Percentiles rank a stretch among this genome's conserved stretches.
These are phyloP conservation scores for Plusia festucae DNA, from an alignment of 2,888 invertebrate genomes.

Conservation along the genomic window DNA sequence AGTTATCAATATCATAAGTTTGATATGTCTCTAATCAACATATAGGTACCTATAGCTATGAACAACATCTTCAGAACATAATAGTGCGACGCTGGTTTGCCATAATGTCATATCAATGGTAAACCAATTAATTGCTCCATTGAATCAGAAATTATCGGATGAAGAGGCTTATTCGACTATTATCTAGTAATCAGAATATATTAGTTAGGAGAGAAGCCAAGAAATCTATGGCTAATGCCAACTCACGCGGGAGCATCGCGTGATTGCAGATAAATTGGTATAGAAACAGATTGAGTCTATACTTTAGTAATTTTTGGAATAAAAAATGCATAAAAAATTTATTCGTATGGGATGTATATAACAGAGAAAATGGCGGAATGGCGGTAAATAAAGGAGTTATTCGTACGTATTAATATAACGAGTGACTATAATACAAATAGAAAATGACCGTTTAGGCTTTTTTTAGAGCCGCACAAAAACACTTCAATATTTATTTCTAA, in stretches of 20 bases:
- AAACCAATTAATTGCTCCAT: constrained; percentile 38
- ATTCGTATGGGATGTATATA: too few species aligned
- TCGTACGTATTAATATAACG: too few species aligned
- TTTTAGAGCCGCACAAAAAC: background rate
- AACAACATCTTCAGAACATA: constrained; percentile 12
- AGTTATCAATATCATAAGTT: background rate
- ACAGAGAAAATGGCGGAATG: too few species aligned
- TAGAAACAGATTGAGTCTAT: background rate
- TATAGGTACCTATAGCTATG: background rate
- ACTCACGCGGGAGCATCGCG: background rate
- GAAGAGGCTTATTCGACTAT: constrained; percentile 20
- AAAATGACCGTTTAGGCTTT: too few species aligned
- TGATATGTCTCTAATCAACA: background rate
- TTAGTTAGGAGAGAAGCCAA: background rate
- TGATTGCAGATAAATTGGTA: background rate
- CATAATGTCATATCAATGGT: constrained; percentile 19
- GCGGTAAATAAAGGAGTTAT: too few species aligned
- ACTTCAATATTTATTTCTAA: too few species aligned
- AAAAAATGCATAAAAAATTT: too few species aligned
- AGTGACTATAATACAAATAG: too few species aligned
- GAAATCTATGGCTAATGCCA: background rate
- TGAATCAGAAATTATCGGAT: constrained; percentile 31
- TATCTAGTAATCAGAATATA: constrained; percentile 10
- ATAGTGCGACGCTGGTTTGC: constrained; percentile 14
- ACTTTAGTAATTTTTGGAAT: too few species aligned